phyloP scores from a whole-genome alignment of 2,888 invertebrate species.

The Pyralis farinalis region DNA sequence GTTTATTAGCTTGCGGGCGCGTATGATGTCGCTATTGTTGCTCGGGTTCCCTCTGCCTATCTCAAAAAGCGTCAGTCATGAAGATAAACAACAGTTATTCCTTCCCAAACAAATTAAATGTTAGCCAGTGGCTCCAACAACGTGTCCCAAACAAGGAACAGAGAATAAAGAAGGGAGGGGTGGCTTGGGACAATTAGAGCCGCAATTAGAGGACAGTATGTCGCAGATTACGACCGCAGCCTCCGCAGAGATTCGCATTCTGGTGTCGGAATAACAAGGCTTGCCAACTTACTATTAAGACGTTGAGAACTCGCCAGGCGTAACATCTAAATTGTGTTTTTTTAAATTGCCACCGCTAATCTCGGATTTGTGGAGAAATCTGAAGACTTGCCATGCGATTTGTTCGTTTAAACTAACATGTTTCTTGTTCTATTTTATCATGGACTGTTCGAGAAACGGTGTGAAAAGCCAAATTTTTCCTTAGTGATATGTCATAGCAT shows the following conservation, averaged over 20 bases:
- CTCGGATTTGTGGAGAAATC: slow-evolving; percentile 29
- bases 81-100: no score
- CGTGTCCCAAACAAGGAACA: slow-evolving; percentile 27
- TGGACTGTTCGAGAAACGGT: no score
- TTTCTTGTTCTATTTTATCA: no score
- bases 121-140: slow-evolving; percentile 6
- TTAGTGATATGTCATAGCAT: no score
- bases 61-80: no score
- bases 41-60: no score
- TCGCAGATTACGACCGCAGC: slow-evolving; percentile 70
- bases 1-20: no score
- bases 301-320: slow-evolving; percentile 38
- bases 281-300: slow-evolving; percentile 76
- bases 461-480: no score
- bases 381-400: slow-evolving; percentile 5
- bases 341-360: slow-evolving; percentile 32
- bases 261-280: slow-evolving; percentile 61
- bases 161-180: slow-evolving; percentile 50
- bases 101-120: slow-evolving; percentile 4
- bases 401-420: no score
- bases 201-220: slow-evolving; percentile 80
- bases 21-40: no score
- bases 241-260: slow-evolving; percentile 63
- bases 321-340: slow-evolving; percentile 24
- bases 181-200: slow-evolving; percentile 65